Evolutionary conservation across 2,113 vertebrate species (phyloP).

Genomic region (Pseudonaja textilis): DNA sequence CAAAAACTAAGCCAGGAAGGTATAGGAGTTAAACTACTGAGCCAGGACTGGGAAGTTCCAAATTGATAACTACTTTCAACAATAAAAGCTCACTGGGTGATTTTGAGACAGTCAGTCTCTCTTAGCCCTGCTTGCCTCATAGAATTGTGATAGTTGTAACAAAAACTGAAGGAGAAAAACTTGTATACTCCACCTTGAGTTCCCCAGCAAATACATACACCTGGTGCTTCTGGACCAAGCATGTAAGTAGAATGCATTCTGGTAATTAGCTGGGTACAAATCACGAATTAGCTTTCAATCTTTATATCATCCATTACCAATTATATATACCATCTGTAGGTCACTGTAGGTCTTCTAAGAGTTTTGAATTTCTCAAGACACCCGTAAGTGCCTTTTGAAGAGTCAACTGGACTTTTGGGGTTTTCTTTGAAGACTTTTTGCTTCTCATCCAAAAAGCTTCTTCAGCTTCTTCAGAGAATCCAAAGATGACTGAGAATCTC

Average conservation of each 20-base stretch:
- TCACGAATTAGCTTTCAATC: not conserved
- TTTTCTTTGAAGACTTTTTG: too few species aligned
- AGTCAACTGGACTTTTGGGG: too few species aligned
- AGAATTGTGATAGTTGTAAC: not conserved
- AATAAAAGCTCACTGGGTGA: not conserved
- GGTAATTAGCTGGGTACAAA: not conserved
- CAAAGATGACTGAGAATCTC: too few species aligned
- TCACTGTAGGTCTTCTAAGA: not conserved
- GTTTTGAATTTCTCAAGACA: not conserved
- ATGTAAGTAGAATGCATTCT: not conserved
- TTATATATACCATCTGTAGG: not conserved
- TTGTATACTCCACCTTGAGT: not conserved
- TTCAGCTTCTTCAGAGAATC: too few species aligned
- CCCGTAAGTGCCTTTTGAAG: too few species aligned
- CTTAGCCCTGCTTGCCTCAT: not conserved
- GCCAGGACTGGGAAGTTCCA: not conserved
- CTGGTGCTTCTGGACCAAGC: not conserved
- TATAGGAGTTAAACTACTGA: not conserved
- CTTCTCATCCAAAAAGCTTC: too few species aligned
- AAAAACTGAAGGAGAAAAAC: not conserved
- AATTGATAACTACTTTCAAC: not conserved
- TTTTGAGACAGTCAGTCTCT: not conserved
- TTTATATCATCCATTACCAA: not conserved
- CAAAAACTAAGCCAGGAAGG: not conserved
- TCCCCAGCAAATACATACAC: not conserved